These are phyloP conservation scores for Panagrolaimus sp. DNA, from an alignment of 1,140 invertebrate genomes.

Conservation along the genomic window DNA sequence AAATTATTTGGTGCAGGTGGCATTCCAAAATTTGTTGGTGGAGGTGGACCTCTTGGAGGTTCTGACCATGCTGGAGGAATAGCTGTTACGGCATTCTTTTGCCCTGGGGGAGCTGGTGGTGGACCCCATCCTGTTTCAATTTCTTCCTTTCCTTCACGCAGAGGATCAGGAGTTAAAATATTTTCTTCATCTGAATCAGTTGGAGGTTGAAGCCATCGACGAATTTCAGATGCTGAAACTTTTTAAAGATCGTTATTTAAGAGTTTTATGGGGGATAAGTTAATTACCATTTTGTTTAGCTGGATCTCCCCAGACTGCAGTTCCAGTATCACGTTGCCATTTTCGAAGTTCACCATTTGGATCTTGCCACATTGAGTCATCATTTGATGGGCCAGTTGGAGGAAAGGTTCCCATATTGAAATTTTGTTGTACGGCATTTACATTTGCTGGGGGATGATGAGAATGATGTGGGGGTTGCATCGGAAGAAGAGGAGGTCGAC, in stretches of 20 bases:
- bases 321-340: conserved; percentile 45
- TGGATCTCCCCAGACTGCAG: conserved; percentile 40
- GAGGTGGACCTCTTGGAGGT: neutral
- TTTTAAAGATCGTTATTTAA: neutral
- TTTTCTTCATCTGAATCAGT: conserved; percentile 22
- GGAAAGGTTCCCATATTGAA: conserved; percentile 25
- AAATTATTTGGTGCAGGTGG: neutral
- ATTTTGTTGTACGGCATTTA: neutral
- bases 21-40: conserved; percentile 16
- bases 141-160: conserved; percentile 14
- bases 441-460: neutral
- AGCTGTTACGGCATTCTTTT: neutral
- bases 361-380: conserved; percentile 31
- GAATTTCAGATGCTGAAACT: neutral
- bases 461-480: conserved; percentile 2
- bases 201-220: conserved; percentile 10
- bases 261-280: neutral
- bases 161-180: conserved; percentile 11
- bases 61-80: neutral
- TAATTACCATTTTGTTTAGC: conserved; percentile 25
- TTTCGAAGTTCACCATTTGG: conserved; percentile 36
- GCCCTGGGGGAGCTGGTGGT: conserved; percentile 14
- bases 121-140: conserved; percentile 24
- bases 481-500: neutral
- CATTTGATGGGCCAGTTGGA: conserved; percentile 13